Conservation (phyloP, 2,113 vertebrate species). For the Anarhynchus alexandrinus region DNA sequence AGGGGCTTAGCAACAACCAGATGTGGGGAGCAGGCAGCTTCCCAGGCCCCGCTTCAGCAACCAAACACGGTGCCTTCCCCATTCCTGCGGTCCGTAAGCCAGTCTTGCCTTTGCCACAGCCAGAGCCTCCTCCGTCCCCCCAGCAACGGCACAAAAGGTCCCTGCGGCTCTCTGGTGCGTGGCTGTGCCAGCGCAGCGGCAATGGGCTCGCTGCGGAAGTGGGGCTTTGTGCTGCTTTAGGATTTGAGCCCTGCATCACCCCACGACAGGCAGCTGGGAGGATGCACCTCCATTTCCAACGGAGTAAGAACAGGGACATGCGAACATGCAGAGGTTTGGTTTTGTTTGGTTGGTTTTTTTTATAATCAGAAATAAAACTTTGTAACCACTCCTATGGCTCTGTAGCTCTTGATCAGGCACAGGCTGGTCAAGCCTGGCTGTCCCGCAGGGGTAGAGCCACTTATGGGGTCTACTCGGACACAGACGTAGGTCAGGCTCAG, state of each 20-base stretch:
- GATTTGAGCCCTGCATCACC: neutral
- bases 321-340: neutral
- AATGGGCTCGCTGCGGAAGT: accelerated
- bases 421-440: neutral
- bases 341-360: neutral
- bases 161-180: accelerated
- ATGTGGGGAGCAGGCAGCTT: neutral
- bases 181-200: neutral
- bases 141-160: accelerated
- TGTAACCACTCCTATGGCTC: constrained; percentile 7
- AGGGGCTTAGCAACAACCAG: neutral
- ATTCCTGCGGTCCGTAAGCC: neutral
- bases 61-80: neutral
- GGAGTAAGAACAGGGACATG: neutral
- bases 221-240: no score
- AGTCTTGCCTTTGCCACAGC: neutral
- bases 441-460: neutral
- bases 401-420: neutral
- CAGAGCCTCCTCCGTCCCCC: neutral
- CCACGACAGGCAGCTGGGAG: neutral
- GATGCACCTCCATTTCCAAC: neutral
- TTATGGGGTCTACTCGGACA: accelerated
- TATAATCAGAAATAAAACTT: constrained; percentile 48
- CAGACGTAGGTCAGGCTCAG: neutral
- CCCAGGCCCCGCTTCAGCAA: neutral